These are phyloP conservation scores for Parnassius orleans DNA, from an alignment of 2,888 invertebrate genomes.

Conservation along the genomic window DNA sequence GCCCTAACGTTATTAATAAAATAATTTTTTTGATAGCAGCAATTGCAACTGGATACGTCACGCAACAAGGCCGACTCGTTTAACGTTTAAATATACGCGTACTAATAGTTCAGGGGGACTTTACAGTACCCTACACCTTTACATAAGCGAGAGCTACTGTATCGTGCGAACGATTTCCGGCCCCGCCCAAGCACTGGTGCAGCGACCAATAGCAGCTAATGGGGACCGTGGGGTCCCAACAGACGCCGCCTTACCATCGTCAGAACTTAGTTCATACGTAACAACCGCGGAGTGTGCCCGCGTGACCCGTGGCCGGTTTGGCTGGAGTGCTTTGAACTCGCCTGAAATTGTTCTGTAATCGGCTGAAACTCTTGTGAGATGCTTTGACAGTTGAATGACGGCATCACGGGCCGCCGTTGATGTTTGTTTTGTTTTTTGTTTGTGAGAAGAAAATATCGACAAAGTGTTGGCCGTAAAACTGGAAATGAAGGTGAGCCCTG, in stretches of 20 bases:
- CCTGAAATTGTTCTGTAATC: slow-evolving; percentile 23
- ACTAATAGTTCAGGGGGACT: slow-evolving; percentile 49
- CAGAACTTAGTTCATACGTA: slow-evolving; percentile 50
- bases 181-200: slow-evolving; percentile 37
- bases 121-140: slow-evolving; percentile 34
- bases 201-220: slow-evolving; percentile 44
- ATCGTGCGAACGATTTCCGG: slow-evolving; percentile 29
- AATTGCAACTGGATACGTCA: slow-evolving; percentile 42
- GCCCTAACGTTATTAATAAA: not conserved
- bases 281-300: slow-evolving; percentile 51
- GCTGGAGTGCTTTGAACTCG: slow-evolving; percentile 3
- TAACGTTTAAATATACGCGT: slow-evolving; percentile 39
- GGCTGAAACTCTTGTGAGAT: slow-evolving; percentile 32
- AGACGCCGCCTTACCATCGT: slow-evolving; percentile 44
- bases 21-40: slow-evolving; percentile 4
- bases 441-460: slow-evolving; percentile 46
- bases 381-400: slow-evolving; percentile 46
- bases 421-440: slow-evolving; percentile 50
- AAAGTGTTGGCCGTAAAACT: slow-evolving; percentile 66
- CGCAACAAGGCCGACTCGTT: slow-evolving; percentile 39
- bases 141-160: slow-evolving; percentile 42
- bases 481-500: slow-evolving; percentile 69
- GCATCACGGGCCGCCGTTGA: slow-evolving; percentile 31
- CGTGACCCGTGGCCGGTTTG: slow-evolving; percentile 29
- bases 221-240: slow-evolving; percentile 31